Evolutionary conservation across 1,140 invertebrate species (phyloP).

Genomic region (Drosophila hydei): DNA sequence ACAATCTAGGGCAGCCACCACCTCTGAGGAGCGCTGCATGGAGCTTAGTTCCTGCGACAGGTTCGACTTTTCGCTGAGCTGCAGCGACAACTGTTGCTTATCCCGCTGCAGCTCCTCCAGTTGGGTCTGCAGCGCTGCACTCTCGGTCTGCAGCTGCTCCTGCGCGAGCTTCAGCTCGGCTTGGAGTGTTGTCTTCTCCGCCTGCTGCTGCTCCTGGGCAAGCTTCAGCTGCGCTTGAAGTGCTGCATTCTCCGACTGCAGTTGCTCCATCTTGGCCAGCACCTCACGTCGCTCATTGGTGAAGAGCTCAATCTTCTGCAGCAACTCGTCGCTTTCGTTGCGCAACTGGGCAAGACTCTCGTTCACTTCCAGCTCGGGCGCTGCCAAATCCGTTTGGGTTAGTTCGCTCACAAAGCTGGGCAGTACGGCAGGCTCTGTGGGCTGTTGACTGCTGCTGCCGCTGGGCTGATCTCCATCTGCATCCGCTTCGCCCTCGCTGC

Average conservation of each 20-base stretch:
- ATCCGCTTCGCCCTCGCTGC: slow-evolving; percentile 1
- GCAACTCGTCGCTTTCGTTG: slow-evolving; percentile 86
- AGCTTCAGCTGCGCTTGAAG: slow-evolving; percentile 76
- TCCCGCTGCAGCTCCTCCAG: slow-evolving; percentile 52
- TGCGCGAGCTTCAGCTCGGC: slow-evolving; percentile 7
- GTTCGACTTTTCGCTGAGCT: slow-evolving; percentile 58
- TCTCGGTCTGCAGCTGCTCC: slow-evolving; percentile 87
- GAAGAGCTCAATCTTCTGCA: slow-evolving; percentile 88
- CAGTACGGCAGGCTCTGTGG: slow-evolving; percentile 61
- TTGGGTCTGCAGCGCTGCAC: slow-evolving; percentile 83
- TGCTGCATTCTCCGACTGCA: slow-evolving; percentile 86
- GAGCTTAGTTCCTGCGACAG: slow-evolving; percentile 76
- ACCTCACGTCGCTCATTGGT: slow-evolving; percentile 87
- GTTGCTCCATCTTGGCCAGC: slow-evolving; percentile 88
- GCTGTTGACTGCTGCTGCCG: background rate
- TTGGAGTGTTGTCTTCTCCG: slow-evolving; percentile 86
- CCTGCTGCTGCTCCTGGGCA: slow-evolving; percentile 86
- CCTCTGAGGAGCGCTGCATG: slow-evolving; percentile 75
- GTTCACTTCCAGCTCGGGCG: slow-evolving; percentile 79
- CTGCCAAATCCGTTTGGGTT: slow-evolving; percentile 81
- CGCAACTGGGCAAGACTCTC: slow-evolving; percentile 85
- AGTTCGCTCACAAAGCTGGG: slow-evolving; percentile 68
- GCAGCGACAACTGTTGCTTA: slow-evolving; percentile 52
- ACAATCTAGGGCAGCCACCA: slow-evolving; percentile 65
- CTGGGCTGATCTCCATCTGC: slow-evolving; percentile 5